phyloP scores from a whole-genome alignment of 1,140 invertebrate species.

The Amyelois transitella region DNA sequence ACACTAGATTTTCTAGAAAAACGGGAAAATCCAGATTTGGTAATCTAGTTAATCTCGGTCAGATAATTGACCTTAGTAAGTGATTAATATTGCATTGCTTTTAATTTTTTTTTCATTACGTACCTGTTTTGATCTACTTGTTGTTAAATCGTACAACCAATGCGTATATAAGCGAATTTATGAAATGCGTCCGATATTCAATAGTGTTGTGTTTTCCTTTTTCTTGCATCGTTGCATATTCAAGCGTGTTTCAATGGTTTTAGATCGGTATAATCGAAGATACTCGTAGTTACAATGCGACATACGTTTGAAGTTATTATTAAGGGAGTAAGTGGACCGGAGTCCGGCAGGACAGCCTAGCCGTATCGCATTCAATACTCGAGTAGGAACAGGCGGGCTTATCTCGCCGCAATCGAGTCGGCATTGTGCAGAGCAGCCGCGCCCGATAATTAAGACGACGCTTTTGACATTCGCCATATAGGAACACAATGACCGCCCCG shows the following conservation, averaged over 20 bases:
- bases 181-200: conserved; percentile 16
- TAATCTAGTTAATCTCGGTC: conserved; percentile 53
- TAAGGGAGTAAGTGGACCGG: conserved; percentile 59
- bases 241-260: conserved; percentile 51
- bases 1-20: conserved; percentile 47
- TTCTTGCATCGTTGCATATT: conserved; percentile 35
- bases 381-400: conserved; percentile 58
- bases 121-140: conserved; percentile 11
- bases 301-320: conserved; percentile 71
- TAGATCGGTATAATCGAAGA: conserved; percentile 68
- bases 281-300: conserved; percentile 61
- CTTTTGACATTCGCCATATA: conserved; percentile 74
- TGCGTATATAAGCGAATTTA: conserved; percentile 12
- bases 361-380: conserved; percentile 58
- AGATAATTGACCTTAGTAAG: conserved; percentile 30
- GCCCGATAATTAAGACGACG: conserved; percentile 73
- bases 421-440: conserved; percentile 68
- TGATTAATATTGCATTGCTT: not conserved
- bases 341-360: conserved; percentile 30
- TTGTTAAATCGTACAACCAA: conserved; percentile 2
- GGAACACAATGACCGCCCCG: conserved; percentile 71
- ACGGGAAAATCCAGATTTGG: conserved; percentile 48
- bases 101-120: not conserved
- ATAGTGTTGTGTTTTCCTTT: conserved; percentile 31
- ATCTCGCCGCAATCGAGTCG: conserved; percentile 69